A percentile compares a stretch with the other conserved stretches of the same genome.
phyloP scores from a whole-genome alignment of 2,797 vertebrate species.

The Rhyacichthys aspro region DNA sequence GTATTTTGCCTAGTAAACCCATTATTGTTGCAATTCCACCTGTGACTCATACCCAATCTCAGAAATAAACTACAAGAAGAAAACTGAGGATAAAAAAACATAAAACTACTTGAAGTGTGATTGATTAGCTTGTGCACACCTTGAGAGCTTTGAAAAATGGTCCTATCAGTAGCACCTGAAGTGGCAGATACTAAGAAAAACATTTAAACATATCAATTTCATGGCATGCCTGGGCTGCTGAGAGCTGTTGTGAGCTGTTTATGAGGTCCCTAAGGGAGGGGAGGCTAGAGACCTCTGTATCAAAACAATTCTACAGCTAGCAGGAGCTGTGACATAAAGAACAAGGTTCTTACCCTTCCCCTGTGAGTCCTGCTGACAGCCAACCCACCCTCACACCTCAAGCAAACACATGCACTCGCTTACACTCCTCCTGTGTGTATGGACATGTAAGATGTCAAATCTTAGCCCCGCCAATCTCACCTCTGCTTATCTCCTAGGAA shows the following conservation, averaged over 20 bases:
- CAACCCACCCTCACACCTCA: slow-evolving; percentile 12
- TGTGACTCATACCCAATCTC: slow-evolving; percentile 3
- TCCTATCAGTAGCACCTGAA: slow-evolving; percentile 35
- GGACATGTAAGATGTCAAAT: slow-evolving; percentile 33
- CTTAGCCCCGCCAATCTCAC: slow-evolving; percentile 34
- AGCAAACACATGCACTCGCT: not conserved
- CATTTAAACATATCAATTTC: slow-evolving; percentile 53
- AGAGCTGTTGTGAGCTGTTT: slow-evolving; percentile 54
- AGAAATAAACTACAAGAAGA: slow-evolving; percentile 4
- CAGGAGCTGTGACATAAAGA: slow-evolving; percentile 71
- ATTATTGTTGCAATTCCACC: not conserved
- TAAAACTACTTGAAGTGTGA: slow-evolving; percentile 19
- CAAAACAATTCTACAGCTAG: slow-evolving; percentile 72
- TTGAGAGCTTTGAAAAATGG: slow-evolving; percentile 15
- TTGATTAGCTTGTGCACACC: slow-evolving; percentile 28
- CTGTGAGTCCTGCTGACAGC: slow-evolving; percentile 52
- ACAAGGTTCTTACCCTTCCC: slow-evolving; percentile 59
- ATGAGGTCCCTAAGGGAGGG: slow-evolving; percentile 48
- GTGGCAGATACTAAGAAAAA: slow-evolving; percentile 31
- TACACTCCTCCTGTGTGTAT: not conserved
- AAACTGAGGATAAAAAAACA: slow-evolving; percentile 5
- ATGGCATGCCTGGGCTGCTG: slow-evolving; percentile 48
- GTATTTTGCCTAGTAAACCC: not conserved
- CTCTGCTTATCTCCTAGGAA: slow-evolving; percentile 45
- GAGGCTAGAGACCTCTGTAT: slow-evolving; percentile 57